Conservation (phyloP, 2,888 invertebrate genomes). For the Drosophila barbarae region DNA sequence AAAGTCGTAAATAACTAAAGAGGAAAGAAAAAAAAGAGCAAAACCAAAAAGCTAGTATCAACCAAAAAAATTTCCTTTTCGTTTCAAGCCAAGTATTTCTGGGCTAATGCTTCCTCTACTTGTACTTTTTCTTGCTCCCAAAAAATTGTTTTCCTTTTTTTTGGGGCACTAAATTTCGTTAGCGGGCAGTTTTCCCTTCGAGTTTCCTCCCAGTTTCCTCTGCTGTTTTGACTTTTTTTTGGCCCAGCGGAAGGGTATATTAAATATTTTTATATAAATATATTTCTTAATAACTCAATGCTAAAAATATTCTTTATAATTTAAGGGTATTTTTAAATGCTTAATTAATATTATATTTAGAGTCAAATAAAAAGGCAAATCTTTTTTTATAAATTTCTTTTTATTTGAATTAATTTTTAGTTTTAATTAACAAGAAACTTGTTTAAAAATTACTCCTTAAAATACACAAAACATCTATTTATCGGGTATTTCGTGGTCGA, state of each 20-base stretch:
- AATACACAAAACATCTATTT: background rate
- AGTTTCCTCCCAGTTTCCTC: constrained; percentile 6
- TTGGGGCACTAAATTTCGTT: constrained; percentile 71
- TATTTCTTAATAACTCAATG: background rate
- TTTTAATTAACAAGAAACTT: background rate
- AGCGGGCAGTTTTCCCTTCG: constrained; percentile 60
- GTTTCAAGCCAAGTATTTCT: constrained; percentile 55
- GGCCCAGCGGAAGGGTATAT: background rate
- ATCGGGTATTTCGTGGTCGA: constrained; percentile 1
- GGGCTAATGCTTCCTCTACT: constrained; percentile 59
- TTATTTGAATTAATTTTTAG: background rate
- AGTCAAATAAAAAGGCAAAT: background rate
- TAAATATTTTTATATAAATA: too few species aligned
- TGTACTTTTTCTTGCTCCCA: constrained; percentile 41
- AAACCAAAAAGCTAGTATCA: background rate
- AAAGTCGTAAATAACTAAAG: constrained; percentile 77
- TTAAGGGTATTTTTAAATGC: background rate
- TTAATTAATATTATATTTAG: background rate
- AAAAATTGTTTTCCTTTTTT: constrained; percentile 67
- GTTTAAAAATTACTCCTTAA: background rate
- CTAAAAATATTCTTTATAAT: background rate
- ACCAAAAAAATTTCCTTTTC: constrained; percentile 60
- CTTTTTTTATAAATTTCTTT: background rate
- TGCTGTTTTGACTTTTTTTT: constrained; percentile 9
- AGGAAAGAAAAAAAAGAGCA: background rate